Base-by-base conservation (phyloP, 2,888 invertebrate genomes). In the Trachelus iudaicus region DNA sequence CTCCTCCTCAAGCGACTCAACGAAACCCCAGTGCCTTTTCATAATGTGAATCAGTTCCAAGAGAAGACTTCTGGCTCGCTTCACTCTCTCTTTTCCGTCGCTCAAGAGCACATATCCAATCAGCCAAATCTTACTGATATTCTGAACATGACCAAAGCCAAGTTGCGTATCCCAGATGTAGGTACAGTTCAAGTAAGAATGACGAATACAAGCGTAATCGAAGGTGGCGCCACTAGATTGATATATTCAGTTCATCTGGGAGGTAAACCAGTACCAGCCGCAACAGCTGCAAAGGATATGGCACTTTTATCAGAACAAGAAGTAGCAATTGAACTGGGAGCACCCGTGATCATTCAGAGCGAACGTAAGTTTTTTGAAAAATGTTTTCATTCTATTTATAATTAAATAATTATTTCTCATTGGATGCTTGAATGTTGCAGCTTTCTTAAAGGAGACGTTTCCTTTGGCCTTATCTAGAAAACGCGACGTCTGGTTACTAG, bases 241-340 rank as follows among this genome's bases (percentile, higher is more conserved):
- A 94, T 97, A 33, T 97, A 97, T 90, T 95, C 96, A 68, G 97
- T 97, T 12, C 93, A 96, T 81, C 95, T 97, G 0, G 95, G 95
- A 68, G 97, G 96, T 0, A 94, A 95, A 83, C 96, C 97, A 0
- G 96, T 97, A 1, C 94, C 96, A 31, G 97, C 97, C 0, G 94
- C 94, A 3, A 96, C 96, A 3, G 97, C 97, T 0, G 96, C 97
- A 2, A 94, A 95, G 80, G 97, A 97, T 87, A 97, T 97, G 97
- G 93, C 94, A 79, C 92, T 97, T n/a, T 94, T 97, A 4, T 94
- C 95, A 9, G 95, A 96, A 77, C 94, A 94, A 68, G 97, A 97
- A 91, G 96, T 96, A 0, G 94, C 94, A 0, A 92, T 93, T 34
- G 95, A 96, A 83, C 92, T 97, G 76, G 96, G 96, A 9, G 95